Evolutionary conservation across 53 echinoderm and acorn worm genomes (phyloP).

Genomic region (Holothuria leucospilota): DNA sequence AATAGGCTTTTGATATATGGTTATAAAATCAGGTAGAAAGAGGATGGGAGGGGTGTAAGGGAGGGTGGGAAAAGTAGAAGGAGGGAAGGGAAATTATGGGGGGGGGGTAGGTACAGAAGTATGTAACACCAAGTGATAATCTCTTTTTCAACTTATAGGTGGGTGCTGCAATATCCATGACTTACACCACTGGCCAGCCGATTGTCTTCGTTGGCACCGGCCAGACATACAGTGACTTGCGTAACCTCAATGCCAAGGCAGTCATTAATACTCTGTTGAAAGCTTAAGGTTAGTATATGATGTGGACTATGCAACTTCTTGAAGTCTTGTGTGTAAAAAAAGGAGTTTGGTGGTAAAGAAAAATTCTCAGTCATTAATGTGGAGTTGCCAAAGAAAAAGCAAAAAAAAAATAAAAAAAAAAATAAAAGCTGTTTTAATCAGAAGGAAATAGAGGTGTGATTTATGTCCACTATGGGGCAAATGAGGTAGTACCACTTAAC

Average conservation of each 20-base stretch:
- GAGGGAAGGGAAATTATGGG: not conserved
- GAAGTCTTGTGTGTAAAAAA: too few species aligned
- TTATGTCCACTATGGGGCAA: too few species aligned
- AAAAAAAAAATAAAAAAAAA: too few species aligned
- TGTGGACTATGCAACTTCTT: not conserved
- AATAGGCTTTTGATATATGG: too few species aligned
- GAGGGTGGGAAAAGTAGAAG: not conserved
- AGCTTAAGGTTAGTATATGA: slow-evolving; percentile 47
- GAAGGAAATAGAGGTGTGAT: too few species aligned
- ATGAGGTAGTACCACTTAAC: too few species aligned
- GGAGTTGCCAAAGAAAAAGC: too few species aligned
- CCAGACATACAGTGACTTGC: slow-evolving; percentile 96
- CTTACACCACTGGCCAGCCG: slow-evolving; percentile 98
- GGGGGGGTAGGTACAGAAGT: not conserved
- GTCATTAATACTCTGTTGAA: slow-evolving; percentile 98
- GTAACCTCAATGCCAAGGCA: slow-evolving; percentile 94
- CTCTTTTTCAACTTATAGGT: slow-evolving; percentile 62
- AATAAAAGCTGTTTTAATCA: too few species aligned
- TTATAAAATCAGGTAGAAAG: too few species aligned
- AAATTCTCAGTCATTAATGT: too few species aligned
- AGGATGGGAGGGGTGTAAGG: not conserved
- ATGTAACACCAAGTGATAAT: not conserved
- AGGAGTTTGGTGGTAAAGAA: too few species aligned
- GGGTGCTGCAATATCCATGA: slow-evolving; percentile 98
- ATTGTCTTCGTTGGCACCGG: slow-evolving; percentile 99